Base-by-base conservation (phyloP, 2,113 vertebrate genomes). In the Pterocles gutturalis region DNA sequence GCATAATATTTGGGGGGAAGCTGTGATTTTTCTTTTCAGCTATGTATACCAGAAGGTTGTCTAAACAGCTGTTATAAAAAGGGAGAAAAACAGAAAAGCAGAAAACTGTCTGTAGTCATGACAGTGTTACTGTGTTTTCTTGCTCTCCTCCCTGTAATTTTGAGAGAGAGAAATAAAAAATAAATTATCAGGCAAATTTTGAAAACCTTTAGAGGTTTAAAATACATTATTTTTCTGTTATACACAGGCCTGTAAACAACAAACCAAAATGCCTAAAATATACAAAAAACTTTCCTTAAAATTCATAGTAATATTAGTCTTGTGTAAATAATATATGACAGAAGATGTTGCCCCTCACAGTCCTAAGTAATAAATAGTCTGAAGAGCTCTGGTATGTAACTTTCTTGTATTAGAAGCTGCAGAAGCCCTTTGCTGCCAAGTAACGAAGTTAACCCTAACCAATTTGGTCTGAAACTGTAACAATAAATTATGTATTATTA, bases 331-430 rank as follows among this genome's bases (percentile, higher is more conserved):
- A 83, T 24, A 9, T 33, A 5, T 2, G 29, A 31, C 0, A 36
- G 24, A 83, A 66, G 71, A 41, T 7, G 7, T 67, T 75, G 3
- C 21, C 15, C n/a, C 38, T 77, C 10, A 17, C 29, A 58, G 13
- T 9, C 1, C 0, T 3, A 46, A 34, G 20, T 10, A 60, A 28
- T 17, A 36, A 41, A 33, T 1, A 41, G 19, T 15, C n/a, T 70
- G 24, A 65, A 46, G 45, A 53, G 33, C 13, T 53, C 5, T 1
- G 2, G 25, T 12, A 33, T 10, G 13, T 48, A 41, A 20, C 22
- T 31, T 33, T 1, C 25, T 2, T 26, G 13, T 3, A 9, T 5
- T 41, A 65, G 57, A 31, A 65, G 54, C 41, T 66, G 82, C 64
- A 75, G 36, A 45, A 71, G 78, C 26, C 28, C 12, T 48, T 62